These are phyloP conservation scores for Metridium senile DNA, from an alignment of 92 coral and sea anemone genomes.

Conservation along the genomic window DNA sequence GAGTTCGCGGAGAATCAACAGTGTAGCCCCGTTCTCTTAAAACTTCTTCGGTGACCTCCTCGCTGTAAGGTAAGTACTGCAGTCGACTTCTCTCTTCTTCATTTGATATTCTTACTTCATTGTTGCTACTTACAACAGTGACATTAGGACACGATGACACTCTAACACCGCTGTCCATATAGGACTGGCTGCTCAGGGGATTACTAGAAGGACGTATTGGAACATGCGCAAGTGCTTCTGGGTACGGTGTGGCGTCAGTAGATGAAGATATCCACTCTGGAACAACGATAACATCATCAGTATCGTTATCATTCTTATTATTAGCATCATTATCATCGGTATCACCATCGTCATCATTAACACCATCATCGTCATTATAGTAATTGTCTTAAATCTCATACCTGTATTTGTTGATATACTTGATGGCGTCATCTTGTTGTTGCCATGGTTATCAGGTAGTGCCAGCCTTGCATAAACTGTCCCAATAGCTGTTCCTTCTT, in stretches of 20 bases:
- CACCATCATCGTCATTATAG: too few relatives aligned
- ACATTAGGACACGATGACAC: background rate
- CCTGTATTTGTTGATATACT: background rate
- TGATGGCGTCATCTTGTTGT: background rate
- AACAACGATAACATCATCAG: background rate
- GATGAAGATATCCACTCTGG: background rate
- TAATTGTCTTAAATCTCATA: background rate
- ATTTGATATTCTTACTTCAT: background rate
- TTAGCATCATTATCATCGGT: background rate
- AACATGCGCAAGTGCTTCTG: background rate
- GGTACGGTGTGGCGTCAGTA: background rate
- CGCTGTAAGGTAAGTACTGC: background rate
- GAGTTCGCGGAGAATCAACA: background rate
- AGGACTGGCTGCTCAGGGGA: background rate
- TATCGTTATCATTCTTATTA: background rate
- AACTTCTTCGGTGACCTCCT: background rate
- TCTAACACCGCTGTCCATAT: background rate
- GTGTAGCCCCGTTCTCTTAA: constrained; percentile 12
- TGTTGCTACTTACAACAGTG: background rate
- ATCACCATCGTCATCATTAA: too few relatives aligned
- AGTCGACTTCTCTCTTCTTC: background rate
- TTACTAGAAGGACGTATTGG: background rate
- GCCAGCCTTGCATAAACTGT: background rate
- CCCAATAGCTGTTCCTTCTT: constrained; percentile 11
- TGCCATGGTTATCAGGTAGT: background rate